Conservation (phyloP, 2,888 invertebrate genomes). For the Drosophila falleni region DNA sequence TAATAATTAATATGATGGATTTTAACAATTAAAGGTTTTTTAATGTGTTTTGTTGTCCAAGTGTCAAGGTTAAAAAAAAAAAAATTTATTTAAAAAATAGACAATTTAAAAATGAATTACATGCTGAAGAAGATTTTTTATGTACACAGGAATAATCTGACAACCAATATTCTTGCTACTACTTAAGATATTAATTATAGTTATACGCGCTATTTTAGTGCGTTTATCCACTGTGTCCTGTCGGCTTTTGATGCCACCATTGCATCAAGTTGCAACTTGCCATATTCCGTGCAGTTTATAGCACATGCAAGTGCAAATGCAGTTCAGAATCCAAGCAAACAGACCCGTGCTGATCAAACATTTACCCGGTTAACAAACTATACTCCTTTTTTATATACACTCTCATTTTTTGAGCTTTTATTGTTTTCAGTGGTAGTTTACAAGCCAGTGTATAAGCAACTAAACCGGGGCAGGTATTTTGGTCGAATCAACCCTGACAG, state of each 20-base stretch:
- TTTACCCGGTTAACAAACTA: constrained; percentile 58
- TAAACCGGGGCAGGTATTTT: constrained; percentile 27
- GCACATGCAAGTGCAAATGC: constrained; percentile 6
- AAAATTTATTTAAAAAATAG: too few species aligned
- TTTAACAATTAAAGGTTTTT: too few species aligned
- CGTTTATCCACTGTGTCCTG: background rate
- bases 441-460: constrained; percentile 18
- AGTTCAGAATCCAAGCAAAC: constrained; percentile 14
- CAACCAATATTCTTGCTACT: too few species aligned
- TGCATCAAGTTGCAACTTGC: constrained; percentile 1
- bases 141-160: too few species aligned
- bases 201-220: too few species aligned
- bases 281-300: constrained; percentile 11
- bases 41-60: too few species aligned
- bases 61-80: too few species aligned
- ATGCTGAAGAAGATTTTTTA: too few species aligned
- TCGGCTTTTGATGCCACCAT: constrained; percentile 12
- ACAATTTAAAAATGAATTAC: too few species aligned
- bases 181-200: too few species aligned
- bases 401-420: background rate
- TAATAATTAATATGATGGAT: too few species aligned
- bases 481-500: constrained; percentile 55
- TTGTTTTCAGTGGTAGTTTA: constrained; percentile 24
- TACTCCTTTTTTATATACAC: constrained; percentile 13
- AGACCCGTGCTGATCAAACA: constrained; percentile 18